Evolutionary conservation across 2,797 vertebrate species (phyloP).

Genomic region (Sebastes steindachneri): DNA sequence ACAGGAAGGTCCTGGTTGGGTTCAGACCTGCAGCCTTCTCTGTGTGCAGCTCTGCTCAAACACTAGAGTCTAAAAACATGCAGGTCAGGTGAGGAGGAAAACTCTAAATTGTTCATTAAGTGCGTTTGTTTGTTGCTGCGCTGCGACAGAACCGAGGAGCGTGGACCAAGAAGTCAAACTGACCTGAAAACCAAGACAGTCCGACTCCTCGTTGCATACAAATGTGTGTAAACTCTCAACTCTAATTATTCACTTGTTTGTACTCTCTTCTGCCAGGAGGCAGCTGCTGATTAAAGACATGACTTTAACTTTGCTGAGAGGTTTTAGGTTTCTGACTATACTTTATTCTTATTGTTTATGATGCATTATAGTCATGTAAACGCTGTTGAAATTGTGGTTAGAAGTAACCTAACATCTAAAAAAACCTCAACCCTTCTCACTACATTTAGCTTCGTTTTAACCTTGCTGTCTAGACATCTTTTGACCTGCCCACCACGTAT

Average conservation of each 20-base stretch:
- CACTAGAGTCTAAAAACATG: neutral
- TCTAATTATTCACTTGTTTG: constrained; percentile 8
- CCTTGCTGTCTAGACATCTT: constrained; percentile 13
- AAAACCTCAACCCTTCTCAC: neutral
- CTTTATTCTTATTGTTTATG: neutral
- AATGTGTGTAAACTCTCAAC: neutral
- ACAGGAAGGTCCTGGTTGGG: neutral
- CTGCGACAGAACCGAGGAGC: neutral
- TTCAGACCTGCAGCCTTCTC: neutral
- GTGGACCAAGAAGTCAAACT: constrained; percentile 16
- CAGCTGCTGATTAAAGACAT: constrained; percentile 1
- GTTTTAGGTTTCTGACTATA: neutral
- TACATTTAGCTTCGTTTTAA: neutral
- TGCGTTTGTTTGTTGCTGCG: constrained; percentile 17
- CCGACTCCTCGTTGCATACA: constrained; percentile 3
- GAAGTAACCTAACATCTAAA: neutral
- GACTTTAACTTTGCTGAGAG: neutral
- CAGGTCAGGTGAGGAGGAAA: neutral
- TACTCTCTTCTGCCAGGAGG: neutral
- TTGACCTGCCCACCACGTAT: neutral
- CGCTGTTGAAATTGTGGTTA: neutral
- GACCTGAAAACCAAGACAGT: constrained; percentile 4
- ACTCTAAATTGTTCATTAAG: constrained; percentile 16
- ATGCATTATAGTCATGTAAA: neutral
- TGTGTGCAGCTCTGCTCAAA: neutral